A percentile compares a stretch with the other conserved stretches of the same genome.
phyloP scores from a whole-genome alignment of 2,797 vertebrate species.

The Microctenopoma steveboyesi region DNA sequence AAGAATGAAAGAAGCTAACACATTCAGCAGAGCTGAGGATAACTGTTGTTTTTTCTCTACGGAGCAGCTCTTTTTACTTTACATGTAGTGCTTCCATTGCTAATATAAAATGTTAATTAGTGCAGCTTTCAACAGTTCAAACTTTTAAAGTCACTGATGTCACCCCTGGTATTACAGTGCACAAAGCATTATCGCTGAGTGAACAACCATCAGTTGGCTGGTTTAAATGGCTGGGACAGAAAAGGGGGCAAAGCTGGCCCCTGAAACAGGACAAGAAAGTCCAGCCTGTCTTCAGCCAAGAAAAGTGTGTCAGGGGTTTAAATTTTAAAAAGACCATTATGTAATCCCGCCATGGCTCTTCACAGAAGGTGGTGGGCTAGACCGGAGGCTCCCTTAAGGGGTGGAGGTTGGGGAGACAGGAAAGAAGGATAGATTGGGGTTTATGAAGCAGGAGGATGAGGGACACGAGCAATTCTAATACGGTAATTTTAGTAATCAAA shows the following conservation, averaged over 20 bases:
- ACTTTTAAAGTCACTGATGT: neutral
- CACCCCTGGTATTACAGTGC: neutral
- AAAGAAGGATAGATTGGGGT: neutral
- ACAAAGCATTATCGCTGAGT: neutral
- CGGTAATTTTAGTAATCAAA: conserved; percentile 23
- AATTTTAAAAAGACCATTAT: conserved; percentile 69
- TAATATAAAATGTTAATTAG: neutral
- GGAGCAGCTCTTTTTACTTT: too few species aligned
- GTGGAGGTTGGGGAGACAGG: conserved; percentile 6
- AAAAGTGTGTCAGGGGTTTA: conserved; percentile 73
- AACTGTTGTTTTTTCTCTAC: too few species aligned
- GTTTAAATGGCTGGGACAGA: conserved; percentile 36
- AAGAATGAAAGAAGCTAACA: too few species aligned
- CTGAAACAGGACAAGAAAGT: conserved; percentile 48
- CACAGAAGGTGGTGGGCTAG: conserved; percentile 16
- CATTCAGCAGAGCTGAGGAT: too few species aligned
- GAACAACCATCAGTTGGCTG: conserved; percentile 13
- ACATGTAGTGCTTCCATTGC: neutral
- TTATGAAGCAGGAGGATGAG: conserved; percentile 16
- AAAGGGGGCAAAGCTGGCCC: conserved; percentile 43
- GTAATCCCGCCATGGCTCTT: conserved; percentile 71
- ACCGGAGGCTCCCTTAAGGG: conserved; percentile 41
- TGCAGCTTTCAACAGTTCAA: neutral
- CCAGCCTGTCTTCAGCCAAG: conserved; percentile 64
- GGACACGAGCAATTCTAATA: conserved; percentile 13